Evolutionary conservation across 2,888 invertebrate genomes (phyloP).

Genomic region (Lithodes maja): DNA sequence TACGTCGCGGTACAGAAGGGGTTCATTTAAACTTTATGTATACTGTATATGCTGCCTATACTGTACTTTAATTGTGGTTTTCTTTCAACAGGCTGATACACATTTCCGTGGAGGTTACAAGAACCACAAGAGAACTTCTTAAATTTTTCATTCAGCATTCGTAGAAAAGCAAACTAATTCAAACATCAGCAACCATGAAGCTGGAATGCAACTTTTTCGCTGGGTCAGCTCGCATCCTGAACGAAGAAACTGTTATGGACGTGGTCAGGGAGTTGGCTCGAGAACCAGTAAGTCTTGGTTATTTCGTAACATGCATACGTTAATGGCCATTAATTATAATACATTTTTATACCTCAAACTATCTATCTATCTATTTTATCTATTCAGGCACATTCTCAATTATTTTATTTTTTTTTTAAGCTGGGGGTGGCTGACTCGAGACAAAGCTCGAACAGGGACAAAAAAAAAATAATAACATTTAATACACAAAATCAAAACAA

Average conservation of each 20-base stretch:
- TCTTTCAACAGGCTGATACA: constrained; percentile 55
- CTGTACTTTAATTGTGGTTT: background rate
- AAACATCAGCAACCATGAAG: constrained; percentile 49
- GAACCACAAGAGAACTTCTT: constrained; percentile 61
- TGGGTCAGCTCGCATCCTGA: constrained; percentile 57
- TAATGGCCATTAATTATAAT: too few species aligned
- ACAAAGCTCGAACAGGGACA: too few species aligned
- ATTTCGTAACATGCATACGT: too few species aligned
- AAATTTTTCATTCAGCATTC: background rate
- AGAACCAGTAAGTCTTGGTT: constrained; percentile 45
- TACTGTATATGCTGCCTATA: background rate
- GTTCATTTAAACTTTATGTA: too few species aligned
- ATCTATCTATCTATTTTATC: too few species aligned
- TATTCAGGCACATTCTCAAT: too few species aligned
- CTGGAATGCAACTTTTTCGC: constrained; percentile 59
- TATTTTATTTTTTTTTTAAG: too few species aligned
- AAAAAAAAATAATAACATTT: too few species aligned
- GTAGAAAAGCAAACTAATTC: background rate
- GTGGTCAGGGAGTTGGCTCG: constrained; percentile 45
- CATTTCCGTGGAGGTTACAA: constrained; percentile 67
- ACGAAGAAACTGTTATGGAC: constrained; percentile 53
- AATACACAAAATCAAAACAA: too few species aligned
- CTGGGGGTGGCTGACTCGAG: too few species aligned
- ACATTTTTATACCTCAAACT: too few species aligned
- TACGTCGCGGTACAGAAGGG: too few species aligned